Percentiles rank a stretch among this genome's conserved stretches.
Conservation (phyloP, 2,797 vertebrate species). For the Protosalanx chinensis region DNA sequence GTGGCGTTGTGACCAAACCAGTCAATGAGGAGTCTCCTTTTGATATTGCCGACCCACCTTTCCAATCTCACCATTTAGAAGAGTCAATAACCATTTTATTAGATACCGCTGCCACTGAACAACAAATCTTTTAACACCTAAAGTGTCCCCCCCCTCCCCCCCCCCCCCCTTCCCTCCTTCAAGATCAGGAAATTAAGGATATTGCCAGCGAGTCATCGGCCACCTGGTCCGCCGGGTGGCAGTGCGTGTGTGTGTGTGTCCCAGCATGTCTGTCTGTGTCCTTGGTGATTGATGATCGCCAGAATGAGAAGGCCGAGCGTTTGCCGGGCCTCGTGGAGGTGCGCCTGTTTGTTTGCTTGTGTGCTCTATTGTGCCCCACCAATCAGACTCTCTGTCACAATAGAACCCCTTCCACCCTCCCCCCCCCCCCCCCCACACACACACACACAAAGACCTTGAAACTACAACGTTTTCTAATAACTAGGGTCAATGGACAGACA, state of each 20-base stretch:
- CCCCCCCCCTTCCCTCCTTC: conserved; percentile 14
- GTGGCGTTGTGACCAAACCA: background rate
- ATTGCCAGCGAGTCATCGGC: conserved; percentile 54
- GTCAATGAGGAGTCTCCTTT: background rate
- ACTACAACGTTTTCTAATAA: no score
- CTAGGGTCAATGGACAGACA: conserved; percentile 7
- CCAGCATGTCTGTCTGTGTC: conserved; percentile 11
- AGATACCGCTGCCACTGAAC: conserved; percentile 48
- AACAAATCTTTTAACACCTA: conserved; percentile 18
- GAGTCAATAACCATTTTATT: conserved; percentile 58
- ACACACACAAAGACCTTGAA: no score
- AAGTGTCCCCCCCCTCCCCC: background rate
- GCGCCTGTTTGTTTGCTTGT: conserved; percentile 25
- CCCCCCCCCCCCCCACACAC: conserved; percentile 5
- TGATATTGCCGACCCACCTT: conserved; percentile 31
- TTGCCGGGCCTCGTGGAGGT: conserved; percentile 1
- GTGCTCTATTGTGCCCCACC: conserved; percentile 33
- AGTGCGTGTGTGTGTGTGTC: background rate
- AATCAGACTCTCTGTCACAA: conserved; percentile 33
- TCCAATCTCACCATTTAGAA: conserved; percentile 29
- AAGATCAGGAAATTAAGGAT: conserved; percentile 54
- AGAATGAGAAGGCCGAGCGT: background rate
- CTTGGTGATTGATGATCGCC: conserved; percentile 63
- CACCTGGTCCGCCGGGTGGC: conserved; percentile 48
- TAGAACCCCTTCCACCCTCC: conserved; percentile 16